Base-by-base conservation (phyloP, 2,113 vertebrate species). In the Hypomesus transpacificus region DNA sequence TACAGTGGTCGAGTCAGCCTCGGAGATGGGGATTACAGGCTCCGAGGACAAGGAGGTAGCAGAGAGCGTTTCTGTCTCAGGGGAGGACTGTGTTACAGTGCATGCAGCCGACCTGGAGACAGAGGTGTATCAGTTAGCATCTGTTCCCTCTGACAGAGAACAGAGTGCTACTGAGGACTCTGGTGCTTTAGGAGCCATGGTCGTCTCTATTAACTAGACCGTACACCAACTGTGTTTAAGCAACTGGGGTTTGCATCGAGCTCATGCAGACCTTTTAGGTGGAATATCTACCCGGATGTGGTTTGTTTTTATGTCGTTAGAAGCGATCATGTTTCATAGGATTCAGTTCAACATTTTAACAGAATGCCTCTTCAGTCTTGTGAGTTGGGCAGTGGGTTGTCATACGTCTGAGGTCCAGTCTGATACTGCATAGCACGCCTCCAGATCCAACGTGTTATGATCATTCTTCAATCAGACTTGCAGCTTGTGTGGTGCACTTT, bases 41-140 rank as follows among this genome's bases (percentile, higher is more conserved):
- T 50, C 69, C 0, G 63, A 82, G n/a, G 72, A 88, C 51, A 68
- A 83, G 56, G 80, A 80, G 17, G 80, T 86, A 34, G 34, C 88
- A 34, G 61, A 63, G 61, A 28, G 61, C 26, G 26, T 17, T 5
- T 16, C 24, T 6, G 53, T 85, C 14, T 7, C 4, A 9, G 81
- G 75, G 0, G 7, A 69, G 14, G 22, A 24, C 28, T 64, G 77
- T 28, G 66, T 2, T 20, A 11, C 53, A 21, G 68, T 73, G 20
- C 50, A 54, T n/a, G 46, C 26, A 65, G 39, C 21, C 11, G 21
- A 28, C 11, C 31, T 61, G 57, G 69, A 62, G 20, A 54, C 56
- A 6, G 59, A 16, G 22, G 64, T 13, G 53, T 16, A n/a, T 20
- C 24, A 20, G 54, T 21, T 21, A 1, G 20, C 24, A 5, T 14